phyloP scores from a whole-genome alignment of 2,888 invertebrate genomes.

The Cerceris rybyensis region DNA sequence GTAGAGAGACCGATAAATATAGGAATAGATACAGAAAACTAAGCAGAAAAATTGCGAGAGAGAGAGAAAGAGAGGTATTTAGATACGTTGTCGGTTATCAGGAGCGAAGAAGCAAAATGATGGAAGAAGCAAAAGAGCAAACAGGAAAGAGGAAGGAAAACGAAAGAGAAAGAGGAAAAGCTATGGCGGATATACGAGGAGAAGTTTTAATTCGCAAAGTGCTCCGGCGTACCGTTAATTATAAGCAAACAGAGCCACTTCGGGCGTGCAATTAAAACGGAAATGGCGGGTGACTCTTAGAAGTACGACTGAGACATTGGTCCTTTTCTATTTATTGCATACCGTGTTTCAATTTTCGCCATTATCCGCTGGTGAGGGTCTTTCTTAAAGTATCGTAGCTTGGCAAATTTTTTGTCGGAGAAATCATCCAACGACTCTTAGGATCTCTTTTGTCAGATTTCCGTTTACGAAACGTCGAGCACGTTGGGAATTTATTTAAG shows the following conservation, averaged over 20 bases:
- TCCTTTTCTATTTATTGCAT: not conserved
- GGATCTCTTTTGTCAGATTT: too few species aligned
- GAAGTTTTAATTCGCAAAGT: constrained; percentile 68
- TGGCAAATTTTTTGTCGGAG: not conserved
- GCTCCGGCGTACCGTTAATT: constrained; percentile 65
- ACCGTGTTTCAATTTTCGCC: not conserved
- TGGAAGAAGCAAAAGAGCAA: constrained; percentile 1
- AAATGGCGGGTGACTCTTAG: constrained; percentile 7
- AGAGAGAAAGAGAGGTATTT: not conserved
- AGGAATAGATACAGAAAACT: too few species aligned
- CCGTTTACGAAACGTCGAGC: too few species aligned
- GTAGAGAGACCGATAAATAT: too few species aligned
- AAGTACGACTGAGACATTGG: not conserved
- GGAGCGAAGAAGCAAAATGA: not conserved
- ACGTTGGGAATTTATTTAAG: too few species aligned
- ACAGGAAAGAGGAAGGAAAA: not conserved
- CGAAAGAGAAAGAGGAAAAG: not conserved
- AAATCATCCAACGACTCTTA: not conserved
- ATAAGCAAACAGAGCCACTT: constrained; percentile 65
- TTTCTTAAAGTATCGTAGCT: not conserved
- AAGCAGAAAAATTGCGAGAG: not conserved
- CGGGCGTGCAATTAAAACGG: constrained; percentile 65
- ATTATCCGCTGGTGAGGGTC: not conserved
- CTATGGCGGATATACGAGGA: constrained; percentile 1
- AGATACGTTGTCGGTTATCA: not conserved